Evolutionary conservation across 2,888 invertebrate genomes (phyloP), one percentile per base, ranked within the genome.

Genomic region (Augiades crinisus): DNA sequence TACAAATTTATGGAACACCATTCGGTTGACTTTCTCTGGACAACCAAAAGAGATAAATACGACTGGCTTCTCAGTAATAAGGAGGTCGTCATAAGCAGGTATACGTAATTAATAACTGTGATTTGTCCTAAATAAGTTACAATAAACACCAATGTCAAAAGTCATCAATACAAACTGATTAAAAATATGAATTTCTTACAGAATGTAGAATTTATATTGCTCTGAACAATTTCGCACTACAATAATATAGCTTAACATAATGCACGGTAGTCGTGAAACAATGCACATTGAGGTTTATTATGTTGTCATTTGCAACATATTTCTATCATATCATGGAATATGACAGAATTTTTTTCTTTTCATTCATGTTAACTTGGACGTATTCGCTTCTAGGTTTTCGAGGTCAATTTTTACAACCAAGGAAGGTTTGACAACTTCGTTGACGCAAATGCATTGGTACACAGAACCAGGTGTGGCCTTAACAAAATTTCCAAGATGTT

Each of bases 351-450:
- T n/a, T n/a, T n/a, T n/a, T n/a, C n/a, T n/a, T n/a, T n/a, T n/a
- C n/a, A n/a, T n/a, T n/a, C n/a, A n/a, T n/a, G n/a, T n/a, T 19
- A 19, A 19, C 19, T 19, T 19, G 3, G 5, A n/a, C 1, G n/a
- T n/a, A 17, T 47, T 93, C 95, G 67, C 61, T 47, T 94, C 94
- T 77, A 94, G 98, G 67, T 98, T 95, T 78, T 94, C 94, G 62
- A 92, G 95, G 65, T 96, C 97, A 0, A 92, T 95, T 45, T 98
- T 98, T 72, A 98, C 98, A 0, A 97, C 98, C 0, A 98, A 98
- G 91, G 97, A 97, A 77, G 96, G 96, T 2, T 79, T 97, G 22
- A 95, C 95, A 59, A 88, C 92, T 14, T 93, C 94, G 54, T 80
- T 97, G 30, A 93, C 94, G 43, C 95, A 96, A 72, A 93, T 95